Base-by-base conservation (phyloP, 2,888 invertebrate species). In the Rhopalosiphum nymphaeae region DNA sequence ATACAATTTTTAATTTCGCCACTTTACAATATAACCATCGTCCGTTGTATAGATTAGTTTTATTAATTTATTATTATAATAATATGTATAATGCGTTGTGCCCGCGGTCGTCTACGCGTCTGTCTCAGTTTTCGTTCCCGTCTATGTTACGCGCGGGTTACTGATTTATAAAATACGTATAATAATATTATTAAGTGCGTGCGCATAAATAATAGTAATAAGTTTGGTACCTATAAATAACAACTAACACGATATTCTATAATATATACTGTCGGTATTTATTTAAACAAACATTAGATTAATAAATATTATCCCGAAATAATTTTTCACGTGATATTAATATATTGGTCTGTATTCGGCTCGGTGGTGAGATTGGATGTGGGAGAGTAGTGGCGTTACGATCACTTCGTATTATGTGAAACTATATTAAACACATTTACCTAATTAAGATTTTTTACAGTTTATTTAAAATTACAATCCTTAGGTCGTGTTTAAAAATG, bases 361-460 rank as follows among this genome's bases (percentile, higher is more conserved):
- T 5, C n/a, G 16, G 13, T 0, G 1, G 67, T 0, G 25, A 7
- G 57, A 0, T 0, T 11, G 49, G 1, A 49, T 0, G 56, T 2
- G 4, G 56, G 26, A 25, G 25, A 7, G n/a, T 11, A 61, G 2
- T 61, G 13, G 11, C n/a, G n/a, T n/a, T 29, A n/a, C 11, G 13
- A 67, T 67, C n/a, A 36, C 16, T 36, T 67, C 7, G 21, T 21
- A 7, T 7, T 7, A 2, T 53, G 5, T 53, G 0, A 21, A 21
- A 53, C 53, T 21, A 53, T 53, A 53, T 53, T 53, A 13, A 16
- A 67, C 16, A 36, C 16, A 67, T 67, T 67, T 36, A 67, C 16
- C 7, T 7, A 16, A 16, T 1, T 53, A 53, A 53, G 53, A 7
- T 16, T 29, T 13, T 67, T 67, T 67, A 67, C 13, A 67, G 61